Percentiles rank a stretch among this genome's conserved stretches.
Conservation (phyloP, 2,888 invertebrate species). For the Yponomeuta evonymella region DNA sequence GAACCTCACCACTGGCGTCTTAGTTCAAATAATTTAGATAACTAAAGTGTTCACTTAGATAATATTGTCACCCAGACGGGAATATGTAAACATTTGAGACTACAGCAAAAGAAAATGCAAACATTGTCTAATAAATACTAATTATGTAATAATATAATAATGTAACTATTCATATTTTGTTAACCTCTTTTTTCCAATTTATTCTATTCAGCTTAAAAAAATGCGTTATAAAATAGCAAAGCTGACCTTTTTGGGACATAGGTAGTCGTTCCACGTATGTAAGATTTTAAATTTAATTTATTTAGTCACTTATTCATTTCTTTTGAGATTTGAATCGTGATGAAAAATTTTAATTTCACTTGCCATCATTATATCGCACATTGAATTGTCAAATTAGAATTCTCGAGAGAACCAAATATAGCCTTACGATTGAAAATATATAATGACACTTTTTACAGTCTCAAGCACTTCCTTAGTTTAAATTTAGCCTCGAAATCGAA, state of each 20-base stretch:
- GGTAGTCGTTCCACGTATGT: not conserved
- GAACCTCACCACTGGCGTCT: no score
- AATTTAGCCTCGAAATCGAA: not conserved
- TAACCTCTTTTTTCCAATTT: not conserved
- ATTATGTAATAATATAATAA: not conserved
- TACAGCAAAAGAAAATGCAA: not conserved
- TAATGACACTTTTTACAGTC: slow-evolving; percentile 11
- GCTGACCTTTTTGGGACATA: not conserved
- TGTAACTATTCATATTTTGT: not conserved
- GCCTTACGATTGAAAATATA: not conserved
- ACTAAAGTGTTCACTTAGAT: no score
- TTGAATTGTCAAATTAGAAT: no score
- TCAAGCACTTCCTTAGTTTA: slow-evolving; percentile 8
- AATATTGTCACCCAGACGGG: slow-evolving; percentile 3
- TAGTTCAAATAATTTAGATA: not conserved
- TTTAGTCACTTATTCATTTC: not conserved
- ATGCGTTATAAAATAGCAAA: not conserved
- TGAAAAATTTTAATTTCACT: not conserved
- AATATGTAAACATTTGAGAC: not conserved
- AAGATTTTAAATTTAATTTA: not conserved
- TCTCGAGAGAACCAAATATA: not conserved
- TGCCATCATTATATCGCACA: no score
- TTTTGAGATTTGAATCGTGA: not conserved
- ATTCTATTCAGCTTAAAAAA: not conserved
- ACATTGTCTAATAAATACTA: not conserved